phyloP scores from a whole-genome alignment of 1,140 invertebrate species.

The Caenorhabditis elegans region WBcel235 BX284603.4:10471001-10471500 shows the following conservation, averaged over 20 bases:
- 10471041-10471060: background rate
- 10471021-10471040: no score
- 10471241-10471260: background rate
- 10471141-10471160: background rate
- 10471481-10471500: background rate
- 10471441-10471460: background rate
- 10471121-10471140: slow-evolving; percentile 7
- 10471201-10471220: no score
- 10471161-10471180: background rate
- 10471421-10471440: background rate
- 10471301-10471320: background rate
- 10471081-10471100: no score
- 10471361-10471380: background rate
- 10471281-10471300: background rate
- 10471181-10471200: background rate
- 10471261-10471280: background rate
- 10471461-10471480: background rate
- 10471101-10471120: background rate
- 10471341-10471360: background rate
- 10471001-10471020: no score
- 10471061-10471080: background rate
- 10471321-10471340: background rate
- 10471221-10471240: no score
- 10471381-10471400: no score
- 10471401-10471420: background rate